phyloP scores from a whole-genome alignment of 1,140 invertebrate species.

The Caenorhabditis briggsae region DNA sequence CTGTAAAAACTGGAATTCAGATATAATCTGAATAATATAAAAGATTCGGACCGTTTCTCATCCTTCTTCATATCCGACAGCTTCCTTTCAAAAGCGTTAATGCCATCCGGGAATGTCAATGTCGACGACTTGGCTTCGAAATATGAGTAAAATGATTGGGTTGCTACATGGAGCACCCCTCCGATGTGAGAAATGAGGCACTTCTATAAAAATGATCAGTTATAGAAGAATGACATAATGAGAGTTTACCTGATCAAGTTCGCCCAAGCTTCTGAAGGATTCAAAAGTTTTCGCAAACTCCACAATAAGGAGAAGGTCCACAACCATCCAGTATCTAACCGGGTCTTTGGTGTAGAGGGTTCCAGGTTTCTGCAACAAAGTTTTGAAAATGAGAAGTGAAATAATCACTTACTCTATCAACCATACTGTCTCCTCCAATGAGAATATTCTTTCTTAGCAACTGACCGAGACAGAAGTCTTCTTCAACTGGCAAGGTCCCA shows the following conservation, averaged over 20 bases:
- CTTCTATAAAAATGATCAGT: too few relatives aligned
- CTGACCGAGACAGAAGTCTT: slow-evolving; percentile 50
- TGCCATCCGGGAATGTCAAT: slow-evolving; percentile 46
- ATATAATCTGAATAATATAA: too few relatives aligned
- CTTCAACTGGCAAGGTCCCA: slow-evolving; percentile 39
- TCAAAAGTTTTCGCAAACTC: slow-evolving; percentile 63
- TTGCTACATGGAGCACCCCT: slow-evolving; percentile 47
- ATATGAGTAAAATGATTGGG: slow-evolving; percentile 56
- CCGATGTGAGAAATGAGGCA: slow-evolving; percentile 56
- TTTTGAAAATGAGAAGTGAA: not conserved
- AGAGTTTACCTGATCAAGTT: slow-evolving; percentile 60
- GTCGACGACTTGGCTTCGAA: slow-evolving; percentile 37
- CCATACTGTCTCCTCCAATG: slow-evolving; percentile 4
- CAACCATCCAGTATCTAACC: slow-evolving; percentile 61
- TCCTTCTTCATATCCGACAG: slow-evolving; percentile 18
- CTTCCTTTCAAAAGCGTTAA: slow-evolving; percentile 46
- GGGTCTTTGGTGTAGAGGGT: slow-evolving; percentile 42
- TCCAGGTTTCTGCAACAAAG: not conserved
- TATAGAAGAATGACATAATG: too few relatives aligned
- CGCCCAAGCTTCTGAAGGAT: slow-evolving; percentile 25
- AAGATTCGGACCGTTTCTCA: not conserved
- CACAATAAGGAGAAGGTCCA: slow-evolving; percentile 48
- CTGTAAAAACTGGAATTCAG: slow-evolving; percentile 3
- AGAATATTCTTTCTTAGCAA: slow-evolving; percentile 1
- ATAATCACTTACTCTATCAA: not conserved